These are phyloP conservation scores for Gonocerus acuteangulatus DNA, from an alignment of 2,888 invertebrate genomes.

Conservation along the genomic window DNA sequence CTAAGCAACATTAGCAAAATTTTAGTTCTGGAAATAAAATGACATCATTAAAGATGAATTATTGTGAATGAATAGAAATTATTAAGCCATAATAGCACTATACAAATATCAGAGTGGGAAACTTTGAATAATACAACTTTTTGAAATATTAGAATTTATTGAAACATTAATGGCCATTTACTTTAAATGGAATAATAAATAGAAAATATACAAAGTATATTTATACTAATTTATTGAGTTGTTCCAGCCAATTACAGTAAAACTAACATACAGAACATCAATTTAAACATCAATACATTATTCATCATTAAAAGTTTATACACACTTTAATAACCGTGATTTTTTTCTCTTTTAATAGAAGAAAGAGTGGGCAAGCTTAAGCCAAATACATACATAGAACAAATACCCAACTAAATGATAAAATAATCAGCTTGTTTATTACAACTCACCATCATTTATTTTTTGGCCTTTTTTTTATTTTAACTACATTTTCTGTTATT, in stretches of 20 bases:
- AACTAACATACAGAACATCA: slow-evolving; percentile 11
- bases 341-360: slow-evolving; percentile 1
- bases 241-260: slow-evolving; percentile 23
- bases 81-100: too few species aligned
- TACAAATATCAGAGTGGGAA: too few species aligned
- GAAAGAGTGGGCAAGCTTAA: slow-evolving; percentile 6
- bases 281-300: slow-evolving; percentile 17
- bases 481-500: background rate
- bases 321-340: slow-evolving; percentile 20
- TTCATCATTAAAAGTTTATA: slow-evolving; percentile 7
- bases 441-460: background rate
- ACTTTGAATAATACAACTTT: background rate
- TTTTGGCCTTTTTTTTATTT: background rate
- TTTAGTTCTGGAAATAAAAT: too few species aligned
- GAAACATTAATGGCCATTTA: background rate
- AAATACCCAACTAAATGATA: slow-evolving; percentile 2
- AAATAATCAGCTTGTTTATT: background rate
- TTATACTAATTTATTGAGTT: slow-evolving; percentile 23
- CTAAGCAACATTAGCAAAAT: too few species aligned
- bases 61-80: too few species aligned
- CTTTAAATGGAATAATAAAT: slow-evolving; percentile 1
- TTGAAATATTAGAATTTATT: background rate
- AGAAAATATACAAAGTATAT: background rate
- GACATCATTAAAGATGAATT: too few species aligned
- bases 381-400: slow-evolving; percentile 19